A percentile compares a stretch with the other conserved stretches of the same genome.
These are phyloP conservation scores for Drosophila paranaensis DNA, from an alignment of 2,888 invertebrate species.

Conservation along the genomic window DNA sequence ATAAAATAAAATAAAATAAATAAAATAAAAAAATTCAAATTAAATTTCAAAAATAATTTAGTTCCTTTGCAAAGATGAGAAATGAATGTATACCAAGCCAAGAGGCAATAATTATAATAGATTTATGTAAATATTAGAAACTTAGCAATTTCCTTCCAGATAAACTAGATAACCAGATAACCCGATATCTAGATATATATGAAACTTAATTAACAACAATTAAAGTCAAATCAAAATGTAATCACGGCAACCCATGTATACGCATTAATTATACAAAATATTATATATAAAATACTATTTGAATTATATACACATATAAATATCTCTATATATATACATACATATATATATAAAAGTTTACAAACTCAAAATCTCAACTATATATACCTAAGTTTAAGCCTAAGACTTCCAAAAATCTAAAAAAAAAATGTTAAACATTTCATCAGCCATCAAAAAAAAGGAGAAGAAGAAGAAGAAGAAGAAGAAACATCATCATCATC, in stretches of 20 bases:
- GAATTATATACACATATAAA: conserved; percentile 15
- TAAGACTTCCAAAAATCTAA: conserved; percentile 51
- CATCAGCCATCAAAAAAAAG: conserved; percentile 24
- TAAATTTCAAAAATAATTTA: conserved; percentile 42
- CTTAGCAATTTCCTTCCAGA: conserved; percentile 71
- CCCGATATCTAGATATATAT: background rate
- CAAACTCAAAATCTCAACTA: conserved; percentile 49
- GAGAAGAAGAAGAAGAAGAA: conserved; percentile 12
- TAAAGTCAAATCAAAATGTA: conserved; percentile 66
- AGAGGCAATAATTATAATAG: conserved; percentile 31
- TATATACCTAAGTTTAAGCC: conserved; percentile 54
- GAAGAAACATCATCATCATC: conserved; percentile 28
- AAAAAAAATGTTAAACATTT: conserved; percentile 58
- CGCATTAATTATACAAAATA: conserved; percentile 56
- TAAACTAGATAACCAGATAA: conserved; percentile 14
- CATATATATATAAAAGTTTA: conserved; percentile 41
- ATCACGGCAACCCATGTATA: conserved; percentile 74
- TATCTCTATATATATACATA: conserved; percentile 15
- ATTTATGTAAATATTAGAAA: conserved; percentile 62
- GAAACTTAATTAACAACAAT: conserved; percentile 23
- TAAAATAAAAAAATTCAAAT: conserved; percentile 30
- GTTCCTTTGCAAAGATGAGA: conserved; percentile 12
- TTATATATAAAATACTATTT: conserved; percentile 7
- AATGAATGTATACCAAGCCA: conserved; percentile 41
- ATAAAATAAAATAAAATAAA: conserved; percentile 13